Evolutionary conservation across 2,888 invertebrate species (phyloP).

Genomic region (Tipula confusa): DNA sequence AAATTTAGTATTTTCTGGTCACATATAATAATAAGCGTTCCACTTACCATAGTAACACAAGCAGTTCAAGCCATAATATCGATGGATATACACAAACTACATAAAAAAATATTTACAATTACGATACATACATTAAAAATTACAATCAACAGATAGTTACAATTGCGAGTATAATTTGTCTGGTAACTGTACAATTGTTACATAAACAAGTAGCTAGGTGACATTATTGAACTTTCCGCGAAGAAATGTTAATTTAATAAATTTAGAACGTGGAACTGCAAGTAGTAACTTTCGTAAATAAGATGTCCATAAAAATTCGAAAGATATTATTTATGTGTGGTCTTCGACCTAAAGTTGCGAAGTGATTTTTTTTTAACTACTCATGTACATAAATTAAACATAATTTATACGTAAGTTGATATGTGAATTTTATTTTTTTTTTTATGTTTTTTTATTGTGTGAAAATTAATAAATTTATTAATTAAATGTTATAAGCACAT

Average conservation of each 20-base stretch:
- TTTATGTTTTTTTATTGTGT: too few relatives aligned
- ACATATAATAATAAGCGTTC: too few relatives aligned
- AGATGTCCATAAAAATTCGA: background rate
- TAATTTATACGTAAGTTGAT: background rate
- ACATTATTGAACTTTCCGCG: constrained; percentile 4
- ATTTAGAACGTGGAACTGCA: background rate
- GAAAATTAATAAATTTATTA: background rate
- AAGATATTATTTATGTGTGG: background rate
- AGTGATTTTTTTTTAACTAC: background rate
- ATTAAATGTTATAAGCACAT: background rate
- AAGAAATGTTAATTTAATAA: background rate
- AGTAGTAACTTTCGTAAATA: background rate
- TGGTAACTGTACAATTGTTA: too few relatives aligned
- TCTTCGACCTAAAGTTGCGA: background rate
- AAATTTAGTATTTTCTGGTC: too few relatives aligned
- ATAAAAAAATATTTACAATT: too few relatives aligned
- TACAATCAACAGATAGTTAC: too few relatives aligned
- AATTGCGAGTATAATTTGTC: too few relatives aligned
- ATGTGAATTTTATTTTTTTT: background rate
- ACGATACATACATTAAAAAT: too few relatives aligned
- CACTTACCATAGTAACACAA: too few relatives aligned
- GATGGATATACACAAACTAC: too few relatives aligned
- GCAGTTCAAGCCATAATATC: too few relatives aligned
- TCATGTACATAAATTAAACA: background rate
- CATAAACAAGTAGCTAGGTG: background rate